Conservation (phyloP, 2,797 vertebrate genomes). For the Propithecus deckenii region DNA sequence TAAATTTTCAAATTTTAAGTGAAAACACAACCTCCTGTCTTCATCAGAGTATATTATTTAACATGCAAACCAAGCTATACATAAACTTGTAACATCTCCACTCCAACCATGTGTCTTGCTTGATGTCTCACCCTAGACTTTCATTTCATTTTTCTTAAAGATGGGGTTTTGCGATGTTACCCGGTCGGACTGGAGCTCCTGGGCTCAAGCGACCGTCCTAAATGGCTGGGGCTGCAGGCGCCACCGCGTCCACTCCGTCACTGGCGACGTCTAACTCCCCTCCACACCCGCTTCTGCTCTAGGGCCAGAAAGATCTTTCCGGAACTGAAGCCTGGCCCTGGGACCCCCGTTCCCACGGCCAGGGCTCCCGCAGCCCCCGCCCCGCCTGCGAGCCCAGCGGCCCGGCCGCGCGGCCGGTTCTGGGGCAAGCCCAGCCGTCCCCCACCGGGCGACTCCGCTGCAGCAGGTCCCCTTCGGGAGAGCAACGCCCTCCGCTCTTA, state of each 20-base stretch:
- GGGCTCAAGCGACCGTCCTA: too few relatives aligned
- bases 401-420: background rate
- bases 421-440: background rate
- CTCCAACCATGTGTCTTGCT: background rate
- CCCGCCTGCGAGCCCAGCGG: too few relatives aligned
- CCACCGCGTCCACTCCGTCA: too few relatives aligned
- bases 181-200: background rate
- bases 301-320: background rate
- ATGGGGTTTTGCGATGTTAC: background rate
- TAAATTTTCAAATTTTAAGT: background rate
- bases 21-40: background rate
- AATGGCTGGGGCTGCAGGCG: too few relatives aligned
- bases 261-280: too few relatives aligned
- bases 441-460: background rate
- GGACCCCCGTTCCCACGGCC: background rate
- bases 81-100: background rate
- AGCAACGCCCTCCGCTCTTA: background rate
- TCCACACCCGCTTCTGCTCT: background rate
- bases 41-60: background rate
- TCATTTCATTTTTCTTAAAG: background rate
- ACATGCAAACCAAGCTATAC: background rate
- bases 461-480: background rate
- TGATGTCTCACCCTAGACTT: background rate
- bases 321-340: too few relatives aligned
- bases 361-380: background rate